Base-by-base conservation (phyloP, 2,797 vertebrate genomes). In the Eptatretus atami region DNA sequence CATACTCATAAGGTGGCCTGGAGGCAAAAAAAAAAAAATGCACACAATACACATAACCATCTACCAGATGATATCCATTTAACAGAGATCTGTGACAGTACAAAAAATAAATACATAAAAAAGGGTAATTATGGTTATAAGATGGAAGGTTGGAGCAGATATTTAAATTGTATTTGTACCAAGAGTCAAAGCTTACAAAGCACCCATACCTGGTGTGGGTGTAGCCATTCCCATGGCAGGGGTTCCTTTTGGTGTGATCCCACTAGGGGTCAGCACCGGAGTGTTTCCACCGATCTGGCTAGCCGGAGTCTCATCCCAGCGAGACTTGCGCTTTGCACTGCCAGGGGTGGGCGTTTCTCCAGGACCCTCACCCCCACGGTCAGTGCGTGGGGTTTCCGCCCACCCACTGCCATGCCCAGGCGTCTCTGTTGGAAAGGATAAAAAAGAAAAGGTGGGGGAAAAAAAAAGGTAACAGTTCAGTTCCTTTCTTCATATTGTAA, bases 221-320 rank as follows among this genome's bases (percentile, higher is more conserved):
- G 90, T 98, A 60, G 90, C 86, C 87, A 96, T 92, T 72, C 95
- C 88, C 92, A 98, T 98, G 25, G 90, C 90, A 64, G 90, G 92
- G 3, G 92, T 98, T 65, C 88, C 92, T 13, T 95, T 84, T 24
- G 92, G 90, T 25, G 92, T 98, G 71, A 95, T 96, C 66, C 90
- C 90, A 52, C 65, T 66, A 13, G 92, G 92, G 1, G 92, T 98
- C 44, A 96, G 76, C 31, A 96, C 77, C 31, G 92, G 92, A 25
- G 92, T 98, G 66, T 86, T 93, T 54, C 86, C 84, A n/a, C 90
- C 92, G 83, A 96, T 92, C 70, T 98, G 88, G 72, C 92, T 98
- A 19, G 87, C 88, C 2, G 92, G 92, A 1, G 92, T 96, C 71
- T 93, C 84, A 68, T 98, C 92, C 92, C 90, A 98, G 14, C 92